Base-by-base conservation (phyloP, 2,113 vertebrate genomes). In the Passer domesticus region DNA sequence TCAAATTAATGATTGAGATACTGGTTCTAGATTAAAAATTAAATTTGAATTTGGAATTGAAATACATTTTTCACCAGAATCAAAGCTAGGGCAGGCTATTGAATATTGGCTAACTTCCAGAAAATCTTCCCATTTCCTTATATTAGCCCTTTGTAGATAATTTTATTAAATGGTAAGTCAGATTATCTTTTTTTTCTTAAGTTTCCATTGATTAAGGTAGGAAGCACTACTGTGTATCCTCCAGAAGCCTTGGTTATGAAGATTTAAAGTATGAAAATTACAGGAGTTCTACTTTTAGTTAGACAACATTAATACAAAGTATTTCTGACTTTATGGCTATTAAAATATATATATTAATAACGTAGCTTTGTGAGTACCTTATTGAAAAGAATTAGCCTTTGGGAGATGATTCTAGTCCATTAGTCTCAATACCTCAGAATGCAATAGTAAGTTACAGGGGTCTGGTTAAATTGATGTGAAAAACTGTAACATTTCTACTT, bases 91-190 rank as follows among this genome's bases (percentile, higher is more conserved):
- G 53, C 9, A 93, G 47, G 17, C 69, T 91, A 85, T 66, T 62
- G 49, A 62, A 81, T n/a, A 63, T 30, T 96, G 92, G 58, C 31
- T 79, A 67, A n/a, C 64, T 68, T 96, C 50, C 58, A 91, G 7
- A 9, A 81, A 77, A 93, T 11, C 24, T 67, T 97, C 73, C 31
- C 8, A 53, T 92, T 94, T 92, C 58, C 84, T 95, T 93, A 41
- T 58, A 82, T 87, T 81, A 96, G 21, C 13, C 25, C 25, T 31
- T 41, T 82, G 79, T 80, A 93, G 58, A 90, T 82, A 84, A 93
- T 85, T 96, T 96, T 96, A 96, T 96, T 93, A 96, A 97, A 94
- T 76, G 11, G 15, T 89, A 95, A 95, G 44, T 94, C 78, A 92
- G 66, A 89, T 92, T 70, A 91, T 84, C 56, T 84, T 43, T 74